Evolutionary conservation across 2,113 vertebrate genomes (phyloP).

Genomic region (Poeciliopsis turrubarensis): DNA sequence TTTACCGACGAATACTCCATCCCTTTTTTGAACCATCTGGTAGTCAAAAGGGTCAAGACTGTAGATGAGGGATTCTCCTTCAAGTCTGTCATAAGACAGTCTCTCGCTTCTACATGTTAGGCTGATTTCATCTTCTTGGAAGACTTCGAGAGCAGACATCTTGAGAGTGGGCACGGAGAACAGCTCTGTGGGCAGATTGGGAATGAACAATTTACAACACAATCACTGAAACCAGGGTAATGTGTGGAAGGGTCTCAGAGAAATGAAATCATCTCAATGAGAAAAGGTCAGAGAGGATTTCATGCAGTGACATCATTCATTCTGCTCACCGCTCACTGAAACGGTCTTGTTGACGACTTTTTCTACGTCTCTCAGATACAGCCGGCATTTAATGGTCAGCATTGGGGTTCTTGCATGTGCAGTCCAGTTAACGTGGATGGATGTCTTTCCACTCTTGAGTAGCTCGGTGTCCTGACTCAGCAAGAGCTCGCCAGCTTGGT

Average conservation of each 20-base stretch:
- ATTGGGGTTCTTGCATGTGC: constrained; percentile 33
- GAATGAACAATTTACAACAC: constrained; percentile 5
- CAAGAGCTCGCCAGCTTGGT: neutral
- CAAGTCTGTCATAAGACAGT: constrained; percentile 48
- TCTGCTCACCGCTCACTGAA: constrained; percentile 69
- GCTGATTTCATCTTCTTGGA: constrained; percentile 55
- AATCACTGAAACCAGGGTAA: neutral
- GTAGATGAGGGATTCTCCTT: constrained; percentile 57
- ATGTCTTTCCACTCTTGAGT: neutral
- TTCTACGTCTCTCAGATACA: neutral
- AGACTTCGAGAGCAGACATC: constrained; percentile 60
- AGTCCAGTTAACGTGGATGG: constrained; percentile 21
- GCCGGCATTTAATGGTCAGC: constrained; percentile 63
- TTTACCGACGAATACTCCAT: constrained; percentile 39
- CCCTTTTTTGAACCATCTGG: accelerated
- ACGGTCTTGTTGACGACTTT: constrained; percentile 35
- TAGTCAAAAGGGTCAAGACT: constrained; percentile 35
- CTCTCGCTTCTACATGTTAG: constrained; percentile 65
- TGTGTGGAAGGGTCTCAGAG: neutral
- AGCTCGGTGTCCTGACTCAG: constrained; percentile 44
- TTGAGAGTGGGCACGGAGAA: constrained; percentile 76
- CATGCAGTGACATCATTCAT: neutral
- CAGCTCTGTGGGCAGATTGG: constrained; percentile 66
- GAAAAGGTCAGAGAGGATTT: neutral
- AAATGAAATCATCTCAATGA: neutral